A percentile compares a stretch with the other conserved stretches of the same genome.
These are phyloP conservation scores for Lerista edwardsae DNA, from an alignment of 2,797 vertebrate species.

Conservation along the genomic window DNA sequence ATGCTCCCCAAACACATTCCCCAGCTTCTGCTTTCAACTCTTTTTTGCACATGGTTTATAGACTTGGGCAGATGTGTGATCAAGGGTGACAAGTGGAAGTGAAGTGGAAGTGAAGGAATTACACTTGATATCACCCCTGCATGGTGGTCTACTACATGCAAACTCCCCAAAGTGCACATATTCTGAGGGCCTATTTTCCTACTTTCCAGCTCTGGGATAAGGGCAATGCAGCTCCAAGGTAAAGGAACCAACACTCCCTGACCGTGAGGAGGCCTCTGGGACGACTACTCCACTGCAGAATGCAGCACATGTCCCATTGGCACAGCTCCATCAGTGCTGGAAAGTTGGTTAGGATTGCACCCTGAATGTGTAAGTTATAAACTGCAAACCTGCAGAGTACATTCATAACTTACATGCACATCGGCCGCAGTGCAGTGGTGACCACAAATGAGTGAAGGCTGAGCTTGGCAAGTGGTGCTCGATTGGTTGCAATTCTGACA, in stretches of 20 bases:
- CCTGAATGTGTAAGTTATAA: neutral
- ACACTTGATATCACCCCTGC: neutral
- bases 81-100: too few relatives aligned
- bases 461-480: neutral
- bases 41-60: too few relatives aligned
- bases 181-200: too few relatives aligned
- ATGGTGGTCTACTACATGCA: neutral
- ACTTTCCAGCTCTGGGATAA: too few relatives aligned
- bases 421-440: neutral
- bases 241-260: too few relatives aligned
- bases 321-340: too few relatives aligned
- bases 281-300: too few relatives aligned
- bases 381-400: neutral
- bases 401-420: neutral
- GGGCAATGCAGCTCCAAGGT: too few relatives aligned
- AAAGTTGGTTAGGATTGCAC: too few relatives aligned
- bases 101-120: too few relatives aligned
- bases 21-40: neutral
- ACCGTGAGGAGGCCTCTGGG: too few relatives aligned
- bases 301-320: too few relatives aligned
- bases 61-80: neutral
- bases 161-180: neutral
- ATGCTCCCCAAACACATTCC: neutral
- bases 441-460: neutral
- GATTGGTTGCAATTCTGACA: neutral